Conservation (phyloP, 2,888 invertebrate genomes). For the Idaea biselata region DNA sequence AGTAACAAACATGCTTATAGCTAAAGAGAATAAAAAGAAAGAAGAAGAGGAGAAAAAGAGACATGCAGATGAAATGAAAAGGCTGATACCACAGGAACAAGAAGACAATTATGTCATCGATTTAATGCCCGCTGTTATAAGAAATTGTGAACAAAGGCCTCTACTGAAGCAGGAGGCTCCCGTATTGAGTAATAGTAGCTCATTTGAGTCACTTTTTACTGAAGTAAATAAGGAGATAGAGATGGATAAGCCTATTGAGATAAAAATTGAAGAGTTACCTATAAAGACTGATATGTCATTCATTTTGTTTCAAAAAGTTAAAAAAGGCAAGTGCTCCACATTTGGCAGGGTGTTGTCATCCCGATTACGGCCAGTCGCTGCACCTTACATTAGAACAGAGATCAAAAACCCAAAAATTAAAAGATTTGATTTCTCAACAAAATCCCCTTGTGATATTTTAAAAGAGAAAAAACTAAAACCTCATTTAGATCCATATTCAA, state of each 20-base stretch:
- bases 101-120: constrained; percentile 56
- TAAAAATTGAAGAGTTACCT: constrained; percentile 40
- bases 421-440: constrained; percentile 57
- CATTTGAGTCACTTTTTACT: constrained; percentile 53
- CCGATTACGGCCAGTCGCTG: constrained; percentile 49
- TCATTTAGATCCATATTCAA: constrained; percentile 19
- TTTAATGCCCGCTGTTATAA: constrained; percentile 53
- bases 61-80: constrained; percentile 43
- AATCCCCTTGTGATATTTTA: constrained; percentile 62
- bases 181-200: constrained; percentile 45
- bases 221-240: constrained; percentile 19
- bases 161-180: constrained; percentile 24
- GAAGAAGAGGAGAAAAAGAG: constrained; percentile 47
- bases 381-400: constrained; percentile 50
- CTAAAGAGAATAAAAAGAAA: constrained; percentile 52
- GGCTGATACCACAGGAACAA: constrained; percentile 34
- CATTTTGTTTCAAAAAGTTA: constrained; percentile 48
- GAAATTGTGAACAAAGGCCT: constrained; percentile 27
- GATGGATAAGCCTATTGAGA: constrained; percentile 7
- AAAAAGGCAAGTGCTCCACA: constrained; percentile 49
- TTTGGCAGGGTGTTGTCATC: constrained; percentile 63
- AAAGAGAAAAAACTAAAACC: constrained; percentile 49
- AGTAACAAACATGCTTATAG: constrained; percentile 65
- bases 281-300: constrained; percentile 58
- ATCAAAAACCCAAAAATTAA: constrained; percentile 34